Evolutionary conservation across 2,797 vertebrate genomes (phyloP).

Genomic region (Parotocinclus haroldoi): DNA sequence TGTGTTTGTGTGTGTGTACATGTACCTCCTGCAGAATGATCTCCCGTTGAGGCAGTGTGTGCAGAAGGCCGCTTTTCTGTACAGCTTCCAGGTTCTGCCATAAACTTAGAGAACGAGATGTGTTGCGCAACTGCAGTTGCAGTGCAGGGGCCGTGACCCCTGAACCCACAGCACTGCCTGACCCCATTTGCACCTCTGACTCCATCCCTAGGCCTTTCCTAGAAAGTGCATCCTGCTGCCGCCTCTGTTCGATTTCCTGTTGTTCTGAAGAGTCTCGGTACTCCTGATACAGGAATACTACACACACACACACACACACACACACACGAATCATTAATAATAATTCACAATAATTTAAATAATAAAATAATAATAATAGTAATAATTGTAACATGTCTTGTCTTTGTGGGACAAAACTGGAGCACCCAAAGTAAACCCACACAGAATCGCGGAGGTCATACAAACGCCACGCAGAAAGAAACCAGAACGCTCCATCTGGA

Average conservation of each 20-base stretch:
- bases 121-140: constrained; percentile 74
- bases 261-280: constrained; percentile 91
- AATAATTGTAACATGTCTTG: not conserved
- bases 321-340: too few relatives aligned
- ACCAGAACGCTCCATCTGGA: too few relatives aligned
- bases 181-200: constrained; percentile 30
- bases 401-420: too few relatives aligned
- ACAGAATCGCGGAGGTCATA: too few relatives aligned
- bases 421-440: too few relatives aligned
- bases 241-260: constrained; percentile 87
- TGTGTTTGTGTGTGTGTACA: constrained; percentile 6
- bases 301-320: constrained; percentile 47
- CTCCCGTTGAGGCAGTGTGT: constrained; percentile 78
- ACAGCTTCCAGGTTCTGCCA: constrained; percentile 94
- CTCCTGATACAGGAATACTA: constrained; percentile 93
- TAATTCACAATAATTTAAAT: too few relatives aligned
- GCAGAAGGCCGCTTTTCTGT: constrained; percentile 79
- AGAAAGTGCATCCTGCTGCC: constrained; percentile 78
- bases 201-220: not conserved
- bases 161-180: constrained; percentile 20
- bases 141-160: constrained; percentile 50
- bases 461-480: too few relatives aligned
- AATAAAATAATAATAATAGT: too few relatives aligned
- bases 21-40: constrained; percentile 90
- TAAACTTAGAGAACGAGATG: constrained; percentile 73